Percentiles rank a stretch among this genome's conserved stretches.
These are phyloP conservation scores for Cynopterus sphinx DNA, from an alignment of 2,797 vertebrate species.

Conservation along the genomic window DNA sequence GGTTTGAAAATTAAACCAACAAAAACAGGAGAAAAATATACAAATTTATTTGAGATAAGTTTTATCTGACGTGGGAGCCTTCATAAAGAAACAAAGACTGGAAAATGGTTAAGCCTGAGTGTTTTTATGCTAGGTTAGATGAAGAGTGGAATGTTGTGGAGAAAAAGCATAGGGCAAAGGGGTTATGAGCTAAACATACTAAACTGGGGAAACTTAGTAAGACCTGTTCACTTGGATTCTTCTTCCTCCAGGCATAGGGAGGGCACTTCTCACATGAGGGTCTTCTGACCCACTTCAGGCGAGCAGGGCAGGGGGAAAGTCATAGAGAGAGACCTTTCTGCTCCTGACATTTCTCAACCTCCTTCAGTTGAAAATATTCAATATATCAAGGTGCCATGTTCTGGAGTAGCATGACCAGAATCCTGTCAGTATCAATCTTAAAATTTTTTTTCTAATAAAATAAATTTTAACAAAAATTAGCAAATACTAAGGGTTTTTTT, in stretches of 20 bases:
- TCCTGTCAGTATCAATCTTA: not conserved
- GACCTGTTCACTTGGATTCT: not conserved
- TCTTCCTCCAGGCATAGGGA: not conserved
- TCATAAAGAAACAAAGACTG: not conserved
- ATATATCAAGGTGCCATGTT: not conserved
- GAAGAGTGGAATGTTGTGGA: not conserved
- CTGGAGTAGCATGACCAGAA: not conserved
- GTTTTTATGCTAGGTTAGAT: not conserved
- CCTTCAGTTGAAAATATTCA: not conserved
- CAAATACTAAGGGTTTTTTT: not conserved
- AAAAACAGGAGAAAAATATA: not conserved
- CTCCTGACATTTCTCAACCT: not conserved
- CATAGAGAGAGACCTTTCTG: not conserved
- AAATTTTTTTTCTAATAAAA: constrained; percentile 15
- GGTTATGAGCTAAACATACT: not conserved
- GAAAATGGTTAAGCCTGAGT: not conserved
- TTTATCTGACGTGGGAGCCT: not conserved
- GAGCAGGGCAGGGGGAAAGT: not conserved
- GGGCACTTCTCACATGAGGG: not conserved
- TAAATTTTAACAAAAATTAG: not conserved
- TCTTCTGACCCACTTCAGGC: not conserved
- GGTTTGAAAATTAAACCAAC: not conserved
- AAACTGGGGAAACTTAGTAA: not conserved
- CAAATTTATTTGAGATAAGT: not conserved
- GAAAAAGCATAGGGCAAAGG: not conserved